Conservation (phyloP, 2,113 vertebrate genomes). For the Jacana jacana region DNA sequence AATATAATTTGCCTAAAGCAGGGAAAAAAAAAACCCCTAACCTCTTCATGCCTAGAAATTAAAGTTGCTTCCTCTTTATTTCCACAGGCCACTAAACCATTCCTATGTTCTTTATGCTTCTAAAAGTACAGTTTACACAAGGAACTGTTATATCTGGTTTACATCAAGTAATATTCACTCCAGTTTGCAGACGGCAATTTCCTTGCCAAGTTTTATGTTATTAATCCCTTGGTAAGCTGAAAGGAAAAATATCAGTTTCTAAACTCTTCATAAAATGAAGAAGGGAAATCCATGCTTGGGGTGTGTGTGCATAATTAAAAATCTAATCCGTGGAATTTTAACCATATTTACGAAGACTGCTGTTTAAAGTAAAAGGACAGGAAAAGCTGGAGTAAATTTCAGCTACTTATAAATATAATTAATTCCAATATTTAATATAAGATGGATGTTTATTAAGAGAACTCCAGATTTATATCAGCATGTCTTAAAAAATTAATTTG, state of each 20-base stretch:
- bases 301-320: background rate
- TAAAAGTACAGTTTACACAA: background rate
- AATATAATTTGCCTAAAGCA: constrained; percentile 16
- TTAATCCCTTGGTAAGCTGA: constrained; percentile 63
- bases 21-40: background rate
- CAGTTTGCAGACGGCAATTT: constrained; percentile 46
- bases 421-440: background rate
- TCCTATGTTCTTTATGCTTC: background rate
- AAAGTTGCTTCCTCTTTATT: background rate
- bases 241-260: constrained; percentile 57
- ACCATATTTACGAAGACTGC: background rate
- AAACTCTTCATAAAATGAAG: constrained; percentile 49
- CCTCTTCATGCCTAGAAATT: background rate
- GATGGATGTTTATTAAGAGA: background rate
- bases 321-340: background rate
- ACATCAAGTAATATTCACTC: constrained; percentile 49
- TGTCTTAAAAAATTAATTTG: background rate
- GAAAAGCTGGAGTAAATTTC: background rate
- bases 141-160: constrained; percentile 52
- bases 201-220: constrained; percentile 63
- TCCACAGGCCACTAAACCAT: background rate
- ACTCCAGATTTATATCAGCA: background rate
- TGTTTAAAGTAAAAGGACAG: background rate
- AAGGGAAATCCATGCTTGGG: background rate
- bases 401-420: background rate